Conservation (phyloP, 2,113 vertebrate genomes). For the Alouatta palliata region DNA sequence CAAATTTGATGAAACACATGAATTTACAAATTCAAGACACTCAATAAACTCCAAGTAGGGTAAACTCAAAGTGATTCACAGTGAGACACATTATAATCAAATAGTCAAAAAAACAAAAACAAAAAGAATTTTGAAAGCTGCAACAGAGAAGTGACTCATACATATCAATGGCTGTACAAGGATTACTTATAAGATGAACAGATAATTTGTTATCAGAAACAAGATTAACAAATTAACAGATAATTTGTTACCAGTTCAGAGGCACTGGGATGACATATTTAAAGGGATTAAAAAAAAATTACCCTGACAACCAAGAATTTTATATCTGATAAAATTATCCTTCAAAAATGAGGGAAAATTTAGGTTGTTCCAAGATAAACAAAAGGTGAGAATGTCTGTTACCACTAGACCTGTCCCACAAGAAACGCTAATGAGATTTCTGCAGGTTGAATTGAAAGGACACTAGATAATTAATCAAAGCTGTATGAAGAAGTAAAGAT, state of each 20-base stretch:
- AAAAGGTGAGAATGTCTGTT: not conserved
- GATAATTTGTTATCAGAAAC: not conserved
- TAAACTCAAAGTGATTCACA: not conserved
- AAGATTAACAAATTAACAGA: no score
- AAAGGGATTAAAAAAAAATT: no score
- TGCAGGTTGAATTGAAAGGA: not conserved
- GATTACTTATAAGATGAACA: not conserved
- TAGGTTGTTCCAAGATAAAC: not conserved
- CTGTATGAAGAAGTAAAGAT: not conserved
- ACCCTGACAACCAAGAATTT: not conserved
- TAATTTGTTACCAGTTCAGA: no score
- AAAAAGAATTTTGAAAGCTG: not conserved
- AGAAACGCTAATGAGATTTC: not conserved
- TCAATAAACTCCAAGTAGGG: not conserved
- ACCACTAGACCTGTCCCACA: not conserved
- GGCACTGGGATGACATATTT: not conserved
- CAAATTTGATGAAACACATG: not conserved
- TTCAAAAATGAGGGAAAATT: not conserved
- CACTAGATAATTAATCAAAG: not conserved
- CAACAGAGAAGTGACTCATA: not conserved
- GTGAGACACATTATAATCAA: not conserved
- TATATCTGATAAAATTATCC: not conserved
- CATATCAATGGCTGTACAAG: not conserved
- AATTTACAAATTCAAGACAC: not conserved
- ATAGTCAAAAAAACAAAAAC: not conserved